A percentile compares a stretch with the other conserved stretches of the same genome.
These are phyloP conservation scores for Spialia ferax DNA, from an alignment of 2,888 invertebrate species.

Conservation along the genomic window DNA sequence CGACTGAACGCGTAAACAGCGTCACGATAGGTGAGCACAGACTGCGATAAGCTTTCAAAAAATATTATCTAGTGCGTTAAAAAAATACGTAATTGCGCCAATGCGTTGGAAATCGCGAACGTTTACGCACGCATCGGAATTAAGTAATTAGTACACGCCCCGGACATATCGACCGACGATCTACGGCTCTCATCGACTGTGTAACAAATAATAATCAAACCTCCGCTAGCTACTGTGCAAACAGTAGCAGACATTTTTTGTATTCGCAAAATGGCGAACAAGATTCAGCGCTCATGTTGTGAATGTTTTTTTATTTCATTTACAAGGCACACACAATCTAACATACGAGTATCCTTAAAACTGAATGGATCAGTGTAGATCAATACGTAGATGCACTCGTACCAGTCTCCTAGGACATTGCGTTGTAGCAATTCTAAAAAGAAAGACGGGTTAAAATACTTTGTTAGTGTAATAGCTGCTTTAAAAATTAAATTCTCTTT, in stretches of 20 bases:
- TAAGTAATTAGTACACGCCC: constrained; percentile 75
- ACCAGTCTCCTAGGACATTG: not conserved
- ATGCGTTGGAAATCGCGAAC: constrained; percentile 80
- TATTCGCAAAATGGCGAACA: not conserved
- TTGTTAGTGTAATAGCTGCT: too few species aligned
- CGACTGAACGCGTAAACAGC: constrained; percentile 64
- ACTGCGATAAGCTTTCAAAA: constrained; percentile 76
- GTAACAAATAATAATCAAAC: constrained; percentile 72
- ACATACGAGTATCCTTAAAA: too few species aligned
- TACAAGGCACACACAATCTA: too few species aligned
- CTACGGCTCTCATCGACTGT: constrained; percentile 69
- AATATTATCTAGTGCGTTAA: constrained; percentile 72
- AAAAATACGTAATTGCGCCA: constrained; percentile 73
- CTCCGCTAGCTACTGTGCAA: constrained; percentile 63
- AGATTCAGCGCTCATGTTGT: not conserved
- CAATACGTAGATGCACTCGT: not conserved
- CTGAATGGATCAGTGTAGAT: too few species aligned
- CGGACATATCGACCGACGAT: constrained; percentile 76
- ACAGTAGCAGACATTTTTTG: constrained; percentile 65
- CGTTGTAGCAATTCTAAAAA: too few species aligned
- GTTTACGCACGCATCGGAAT: constrained; percentile 81
- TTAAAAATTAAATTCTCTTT: too few species aligned
- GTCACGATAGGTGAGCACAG: constrained; percentile 74
- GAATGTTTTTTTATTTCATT: too few species aligned
- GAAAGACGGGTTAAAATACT: too few species aligned